Conservation (phyloP, 1,140 invertebrate species). For the Globodera rostochiensis region DNA sequence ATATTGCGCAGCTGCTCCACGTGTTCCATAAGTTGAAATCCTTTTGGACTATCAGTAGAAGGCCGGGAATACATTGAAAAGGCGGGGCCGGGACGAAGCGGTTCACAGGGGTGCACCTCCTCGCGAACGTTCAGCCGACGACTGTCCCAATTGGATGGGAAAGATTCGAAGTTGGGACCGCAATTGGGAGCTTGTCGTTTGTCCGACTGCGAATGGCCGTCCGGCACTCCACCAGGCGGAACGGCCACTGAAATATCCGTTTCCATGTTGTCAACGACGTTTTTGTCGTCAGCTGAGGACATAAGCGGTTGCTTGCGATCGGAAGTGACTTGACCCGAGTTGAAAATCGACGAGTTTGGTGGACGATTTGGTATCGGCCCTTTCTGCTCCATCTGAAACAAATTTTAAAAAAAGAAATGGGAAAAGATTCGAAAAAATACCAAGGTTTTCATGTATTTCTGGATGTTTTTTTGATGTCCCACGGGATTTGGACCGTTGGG, state of each 20-base stretch:
- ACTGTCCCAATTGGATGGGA: neutral
- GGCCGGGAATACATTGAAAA: neutral
- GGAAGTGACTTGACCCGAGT: neutral
- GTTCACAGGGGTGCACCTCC: neutral
- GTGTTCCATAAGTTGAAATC: conserved; percentile 13
- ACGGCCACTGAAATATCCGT: neutral
- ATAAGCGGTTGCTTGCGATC: neutral
- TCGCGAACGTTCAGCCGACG: neutral
- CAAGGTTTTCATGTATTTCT: neutral
- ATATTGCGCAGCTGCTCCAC: conserved; percentile 10
- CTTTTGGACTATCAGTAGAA: neutral
- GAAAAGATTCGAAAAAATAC: neutral
- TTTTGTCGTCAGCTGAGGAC: neutral
- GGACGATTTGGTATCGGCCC: neutral
- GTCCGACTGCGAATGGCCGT: neutral
- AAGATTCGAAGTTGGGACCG: neutral
- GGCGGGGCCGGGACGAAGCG: neutral
- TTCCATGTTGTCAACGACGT: neutral
- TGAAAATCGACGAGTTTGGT: neutral
- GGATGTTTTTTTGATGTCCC: neutral
- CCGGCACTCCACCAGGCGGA: no score
- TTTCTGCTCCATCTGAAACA: neutral
- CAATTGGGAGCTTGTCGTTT: neutral
- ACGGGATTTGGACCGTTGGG: neutral
- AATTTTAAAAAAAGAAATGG: no score